A percentile compares a stretch with the other conserved stretches of the same genome.
These are phyloP conservation scores for Epirrita christyi DNA, from an alignment of 2,888 invertebrate species.

Conservation along the genomic window DNA sequence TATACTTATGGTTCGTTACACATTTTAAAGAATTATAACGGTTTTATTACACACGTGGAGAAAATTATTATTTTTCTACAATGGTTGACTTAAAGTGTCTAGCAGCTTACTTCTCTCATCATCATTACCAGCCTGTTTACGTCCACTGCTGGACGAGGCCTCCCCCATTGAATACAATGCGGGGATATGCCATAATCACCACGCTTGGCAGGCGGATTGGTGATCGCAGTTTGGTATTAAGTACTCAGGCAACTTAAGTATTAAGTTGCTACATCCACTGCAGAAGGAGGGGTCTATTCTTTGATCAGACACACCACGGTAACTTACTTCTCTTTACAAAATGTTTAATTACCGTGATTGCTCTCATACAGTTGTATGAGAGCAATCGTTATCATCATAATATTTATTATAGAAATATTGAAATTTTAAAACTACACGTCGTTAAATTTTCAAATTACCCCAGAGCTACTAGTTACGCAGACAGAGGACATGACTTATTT, in stretches of 20 bases:
- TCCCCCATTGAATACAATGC: too few species aligned
- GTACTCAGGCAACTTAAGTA: too few species aligned
- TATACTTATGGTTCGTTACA: conserved; percentile 20
- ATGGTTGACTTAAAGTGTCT: background rate
- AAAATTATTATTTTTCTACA: background rate
- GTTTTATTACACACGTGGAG: conserved; percentile 1
- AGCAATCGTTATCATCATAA: too few species aligned
- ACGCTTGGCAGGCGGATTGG: too few species aligned
- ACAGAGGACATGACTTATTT: conserved; percentile 79
- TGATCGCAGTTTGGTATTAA: too few species aligned
- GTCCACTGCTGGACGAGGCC: too few species aligned
- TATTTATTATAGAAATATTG: conserved; percentile 9
- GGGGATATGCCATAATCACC: too few species aligned
- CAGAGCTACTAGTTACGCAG: conserved; percentile 68
- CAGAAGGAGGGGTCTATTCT: too few species aligned
- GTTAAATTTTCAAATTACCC: conserved; percentile 62
- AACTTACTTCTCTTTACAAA: background rate
- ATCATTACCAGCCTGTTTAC: too few species aligned
- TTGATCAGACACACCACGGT: too few species aligned
- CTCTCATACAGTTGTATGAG: background rate
- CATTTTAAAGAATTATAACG: conserved; percentile 26
- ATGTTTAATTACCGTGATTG: background rate
- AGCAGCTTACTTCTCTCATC: too few species aligned
- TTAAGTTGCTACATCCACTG: too few species aligned
- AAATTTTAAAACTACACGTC: conserved; percentile 24